phyloP scores from a whole-genome alignment of 2,888 invertebrate species.

The Diaphora mendica region DNA sequence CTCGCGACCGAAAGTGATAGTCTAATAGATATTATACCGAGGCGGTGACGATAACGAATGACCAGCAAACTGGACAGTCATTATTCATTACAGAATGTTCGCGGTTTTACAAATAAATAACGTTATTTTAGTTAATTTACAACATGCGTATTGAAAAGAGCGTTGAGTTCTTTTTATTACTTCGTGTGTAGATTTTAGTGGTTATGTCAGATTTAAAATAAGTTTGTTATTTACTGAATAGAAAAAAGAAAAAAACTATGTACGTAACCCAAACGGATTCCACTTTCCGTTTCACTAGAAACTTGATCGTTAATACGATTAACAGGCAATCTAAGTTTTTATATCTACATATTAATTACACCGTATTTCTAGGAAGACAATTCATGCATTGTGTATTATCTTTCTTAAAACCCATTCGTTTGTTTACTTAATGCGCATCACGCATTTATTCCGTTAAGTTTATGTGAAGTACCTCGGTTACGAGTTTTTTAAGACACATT shows the following conservation, averaged over 20 bases:
- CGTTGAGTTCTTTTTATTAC: not conserved
- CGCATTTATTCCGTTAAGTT: not conserved
- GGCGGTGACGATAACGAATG: conserved; percentile 70
- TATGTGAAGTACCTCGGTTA: not conserved
- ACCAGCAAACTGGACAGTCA: conserved; percentile 67
- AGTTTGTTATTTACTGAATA: not conserved
- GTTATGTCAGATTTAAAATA: not conserved
- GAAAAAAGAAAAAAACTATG: not conserved
- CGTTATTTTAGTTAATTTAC: conserved; percentile 6
- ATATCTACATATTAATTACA: not conserved
- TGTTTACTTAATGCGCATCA: not conserved
- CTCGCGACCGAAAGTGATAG: conserved; percentile 83
- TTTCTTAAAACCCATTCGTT: not conserved
- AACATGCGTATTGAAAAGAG: not conserved
- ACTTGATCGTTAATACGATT: not conserved
- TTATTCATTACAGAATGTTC: conserved; percentile 58
- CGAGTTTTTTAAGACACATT: not conserved
- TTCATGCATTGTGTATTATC: not conserved
- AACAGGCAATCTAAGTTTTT: not conserved
- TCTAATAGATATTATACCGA: conserved; percentile 75
- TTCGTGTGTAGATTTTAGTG: not conserved
- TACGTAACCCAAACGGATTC: not conserved
- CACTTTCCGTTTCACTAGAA: not conserved
- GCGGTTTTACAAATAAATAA: conserved; percentile 39
- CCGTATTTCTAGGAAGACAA: not conserved